phyloP scores from a whole-genome alignment of 2,113 vertebrate genomes.

The Mionectes macconnelli region DNA sequence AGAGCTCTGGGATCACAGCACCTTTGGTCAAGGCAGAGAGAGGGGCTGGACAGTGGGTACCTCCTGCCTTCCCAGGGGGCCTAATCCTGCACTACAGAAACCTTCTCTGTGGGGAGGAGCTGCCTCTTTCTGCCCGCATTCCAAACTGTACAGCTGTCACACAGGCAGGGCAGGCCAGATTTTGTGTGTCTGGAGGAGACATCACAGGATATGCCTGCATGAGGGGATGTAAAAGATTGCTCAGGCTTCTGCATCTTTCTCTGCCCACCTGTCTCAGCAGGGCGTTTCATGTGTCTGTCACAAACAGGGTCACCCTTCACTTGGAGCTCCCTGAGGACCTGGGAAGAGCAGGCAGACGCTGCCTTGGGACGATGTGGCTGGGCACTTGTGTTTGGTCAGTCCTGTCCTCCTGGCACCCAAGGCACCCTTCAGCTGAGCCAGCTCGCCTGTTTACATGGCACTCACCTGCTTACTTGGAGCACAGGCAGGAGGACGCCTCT shows the following conservation, averaged over 20 bases:
- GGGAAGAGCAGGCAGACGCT: background rate
- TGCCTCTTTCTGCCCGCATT: background rate
- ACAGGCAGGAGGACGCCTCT: background rate
- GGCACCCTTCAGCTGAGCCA: background rate
- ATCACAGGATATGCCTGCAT: background rate
- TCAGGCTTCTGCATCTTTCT: background rate
- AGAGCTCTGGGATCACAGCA: fast-evolving
- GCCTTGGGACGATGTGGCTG: background rate
- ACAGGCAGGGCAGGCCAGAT: background rate
- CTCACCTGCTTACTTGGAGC: background rate
- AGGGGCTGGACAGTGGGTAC: background rate
- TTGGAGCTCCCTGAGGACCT: background rate
- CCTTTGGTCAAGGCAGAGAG: background rate
- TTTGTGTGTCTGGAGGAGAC: background rate
- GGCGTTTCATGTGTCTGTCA: background rate
- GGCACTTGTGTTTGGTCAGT: background rate
- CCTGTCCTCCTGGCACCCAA: background rate
- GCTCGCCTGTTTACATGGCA: background rate
- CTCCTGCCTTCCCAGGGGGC: background rate
- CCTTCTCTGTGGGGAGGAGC: background rate
- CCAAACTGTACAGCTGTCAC: background rate
- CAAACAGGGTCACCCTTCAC: background rate
- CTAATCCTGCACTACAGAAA: background rate
- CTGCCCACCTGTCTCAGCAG: background rate
- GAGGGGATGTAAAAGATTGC: background rate